Evolutionary conservation across 2,888 invertebrate species (phyloP), one percentile per base, ranked within the genome.

Genomic region (Tillus elongatus): DNA sequence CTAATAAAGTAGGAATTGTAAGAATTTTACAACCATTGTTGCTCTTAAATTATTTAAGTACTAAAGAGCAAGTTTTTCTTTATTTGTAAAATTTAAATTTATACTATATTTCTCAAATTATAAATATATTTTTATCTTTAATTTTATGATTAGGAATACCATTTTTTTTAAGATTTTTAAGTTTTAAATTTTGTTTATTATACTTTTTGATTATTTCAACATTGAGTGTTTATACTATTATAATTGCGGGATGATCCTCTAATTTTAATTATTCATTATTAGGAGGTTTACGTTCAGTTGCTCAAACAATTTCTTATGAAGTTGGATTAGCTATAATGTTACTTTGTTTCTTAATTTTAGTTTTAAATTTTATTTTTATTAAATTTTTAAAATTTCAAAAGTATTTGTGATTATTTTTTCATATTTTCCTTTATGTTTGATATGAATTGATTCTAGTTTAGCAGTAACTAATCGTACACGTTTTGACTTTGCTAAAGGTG

Each of bases 401-500:
- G n/a, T n/a, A n/a, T n/a, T n/a, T 59, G 75, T 73, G 60, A 72
- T 74, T 67, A 36, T 75, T 47, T 55, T 72, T 62, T 50, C 75
- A 42, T 68, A 69, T 58, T 62, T 73, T 49, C 74, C 74, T 52
- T 67, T 79, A 60, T 49, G 45, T 38, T 59, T 77, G 52, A 66
- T 73, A 57, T 75, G 75, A 52, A 60, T 78, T 52, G 67, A 71
- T 46, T 75, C 75, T 32, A 71, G 69, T 50, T 72, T 81, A 59
- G 80, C 79, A 4, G 80, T 82, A 62, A 75, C 77, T 56, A 82
- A 81, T 73, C 80, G 79, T 0, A 77, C 77, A 52, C 79, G 79
- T 28, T 82, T 81, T 78, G 80, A 84, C 77, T 82, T 84, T 75
- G 76, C 80, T 35, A 83, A 84, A 37, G 80, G n/a, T n/a, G 83